Evolutionary conservation across 2,113 vertebrate species (phyloP).

Genomic region (Noctilio leporinus): DNA sequence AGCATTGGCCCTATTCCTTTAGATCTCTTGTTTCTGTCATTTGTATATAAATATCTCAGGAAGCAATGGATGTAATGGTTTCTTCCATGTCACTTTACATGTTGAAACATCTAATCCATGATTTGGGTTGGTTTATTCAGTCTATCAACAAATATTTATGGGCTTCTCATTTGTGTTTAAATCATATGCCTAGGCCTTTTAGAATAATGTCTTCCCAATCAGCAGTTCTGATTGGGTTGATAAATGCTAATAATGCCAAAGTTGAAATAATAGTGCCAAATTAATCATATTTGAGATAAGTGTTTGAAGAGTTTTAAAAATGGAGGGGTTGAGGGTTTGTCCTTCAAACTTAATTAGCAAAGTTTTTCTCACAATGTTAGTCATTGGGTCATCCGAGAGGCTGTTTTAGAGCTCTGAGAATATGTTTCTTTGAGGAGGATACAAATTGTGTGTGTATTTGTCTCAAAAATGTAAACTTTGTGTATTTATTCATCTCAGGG

Average conservation of each 20-base stretch:
- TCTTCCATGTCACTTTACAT: background rate
- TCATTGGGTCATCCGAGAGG: background rate
- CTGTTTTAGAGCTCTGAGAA: background rate
- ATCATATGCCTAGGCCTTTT: background rate
- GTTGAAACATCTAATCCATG: background rate
- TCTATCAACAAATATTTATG: background rate
- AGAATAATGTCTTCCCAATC: background rate
- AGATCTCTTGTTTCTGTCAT: background rate
- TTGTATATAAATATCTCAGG: background rate
- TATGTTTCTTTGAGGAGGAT: background rate
- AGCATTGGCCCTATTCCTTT: background rate
- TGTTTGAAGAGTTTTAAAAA: background rate
- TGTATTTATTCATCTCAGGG: constrained; percentile 5
- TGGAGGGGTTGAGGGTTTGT: background rate
- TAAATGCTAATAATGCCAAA: background rate
- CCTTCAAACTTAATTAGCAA: background rate
- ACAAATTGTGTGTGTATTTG: background rate
- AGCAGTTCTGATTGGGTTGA: background rate
- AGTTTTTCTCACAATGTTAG: background rate
- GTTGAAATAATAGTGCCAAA: background rate
- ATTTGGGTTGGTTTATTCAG: background rate
- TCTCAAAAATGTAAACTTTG: background rate
- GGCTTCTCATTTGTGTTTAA: background rate
- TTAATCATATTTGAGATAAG: background rate
- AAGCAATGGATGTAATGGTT: background rate